These are phyloP conservation scores for Bathynomus jamesi DNA, from an alignment of 1,140 invertebrate genomes.

Conservation along the genomic window DNA sequence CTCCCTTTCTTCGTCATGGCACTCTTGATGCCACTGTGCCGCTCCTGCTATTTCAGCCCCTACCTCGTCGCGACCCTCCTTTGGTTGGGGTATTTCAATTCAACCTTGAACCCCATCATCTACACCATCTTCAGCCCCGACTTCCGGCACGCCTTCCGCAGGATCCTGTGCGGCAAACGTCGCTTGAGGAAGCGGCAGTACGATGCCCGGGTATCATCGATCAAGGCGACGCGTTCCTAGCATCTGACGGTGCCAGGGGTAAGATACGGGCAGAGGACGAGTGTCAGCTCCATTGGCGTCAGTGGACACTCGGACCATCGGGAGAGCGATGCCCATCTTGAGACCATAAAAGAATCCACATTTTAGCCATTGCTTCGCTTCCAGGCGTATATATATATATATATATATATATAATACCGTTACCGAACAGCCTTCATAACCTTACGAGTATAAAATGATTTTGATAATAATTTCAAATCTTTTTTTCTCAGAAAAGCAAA, in stretches of 20 bases:
- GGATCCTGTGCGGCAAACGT: conserved; percentile 60
- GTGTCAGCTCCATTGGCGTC: not conserved
- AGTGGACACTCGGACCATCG: not conserved
- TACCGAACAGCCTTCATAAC: no score
- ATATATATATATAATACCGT: no score
- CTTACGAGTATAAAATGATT: not conserved
- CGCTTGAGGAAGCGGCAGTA: conserved; percentile 12
- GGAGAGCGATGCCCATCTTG: not conserved
- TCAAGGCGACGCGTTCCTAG: conserved; percentile 24
- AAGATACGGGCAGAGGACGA: not conserved
- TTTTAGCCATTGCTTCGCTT: no score
- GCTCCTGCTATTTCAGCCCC: conserved; percentile 59
- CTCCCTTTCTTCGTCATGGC: conserved; percentile 88
- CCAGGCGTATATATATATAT: no score
- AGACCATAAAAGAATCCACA: not conserved
- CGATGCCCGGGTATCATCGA: conserved; percentile 14
- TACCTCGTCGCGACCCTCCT: conserved; percentile 70
- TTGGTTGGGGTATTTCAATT: conserved; percentile 87
- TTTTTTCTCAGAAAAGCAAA: not conserved
- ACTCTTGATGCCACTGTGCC: conserved; percentile 71
- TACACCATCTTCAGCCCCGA: conserved; percentile 84
- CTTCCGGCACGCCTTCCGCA: conserved; percentile 76
- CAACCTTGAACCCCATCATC: conserved; percentile 80
- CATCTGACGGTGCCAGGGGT: conserved; percentile 6
- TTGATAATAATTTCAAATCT: not conserved